phyloP scores from a whole-genome alignment of 2,888 invertebrate genomes.

The Drosophila ustulata region DNA sequence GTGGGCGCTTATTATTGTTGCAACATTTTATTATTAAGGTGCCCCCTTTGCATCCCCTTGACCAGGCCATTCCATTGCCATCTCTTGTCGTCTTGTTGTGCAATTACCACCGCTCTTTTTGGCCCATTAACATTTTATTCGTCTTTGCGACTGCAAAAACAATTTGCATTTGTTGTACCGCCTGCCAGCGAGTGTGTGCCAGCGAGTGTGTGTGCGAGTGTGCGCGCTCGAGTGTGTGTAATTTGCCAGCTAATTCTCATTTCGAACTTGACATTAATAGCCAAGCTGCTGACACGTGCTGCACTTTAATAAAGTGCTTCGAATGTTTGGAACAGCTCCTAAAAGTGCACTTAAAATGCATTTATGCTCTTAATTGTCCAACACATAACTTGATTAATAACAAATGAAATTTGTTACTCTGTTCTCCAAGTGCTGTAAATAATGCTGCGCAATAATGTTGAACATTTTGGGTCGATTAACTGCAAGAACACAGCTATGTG shows the following conservation, averaged over 20 bases:
- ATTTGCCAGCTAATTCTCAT: conserved; percentile 62
- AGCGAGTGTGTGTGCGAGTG: conserved; percentile 7
- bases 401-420: conserved; percentile 13
- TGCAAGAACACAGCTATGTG: not conserved
- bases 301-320: conserved; percentile 50
- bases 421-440: not conserved
- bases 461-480: not conserved
- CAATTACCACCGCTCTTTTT: conserved; percentile 52
- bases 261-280: conserved; percentile 76
- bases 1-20: conserved; percentile 41
- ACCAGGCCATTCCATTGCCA: conserved; percentile 20
- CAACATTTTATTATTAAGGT: conserved; percentile 46
- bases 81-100: conserved; percentile 25
- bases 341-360: conserved; percentile 47
- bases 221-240: conserved; percentile 26
- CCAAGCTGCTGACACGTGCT: conserved; percentile 63
- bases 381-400: conserved; percentile 28
- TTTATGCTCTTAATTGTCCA: conserved; percentile 37
- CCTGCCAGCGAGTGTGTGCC: conserved; percentile 15
- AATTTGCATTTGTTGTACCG: conserved; percentile 62
- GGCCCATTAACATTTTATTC: conserved; percentile 63
- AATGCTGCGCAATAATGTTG: not conserved
- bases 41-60: conserved; percentile 3
- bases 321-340: conserved; percentile 14
- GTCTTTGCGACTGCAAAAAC: conserved; percentile 53